Percentiles rank a stretch among this genome's conserved stretches.
Conservation (phyloP, 2,888 invertebrate genomes). For the Cephalotes varians region DNA sequence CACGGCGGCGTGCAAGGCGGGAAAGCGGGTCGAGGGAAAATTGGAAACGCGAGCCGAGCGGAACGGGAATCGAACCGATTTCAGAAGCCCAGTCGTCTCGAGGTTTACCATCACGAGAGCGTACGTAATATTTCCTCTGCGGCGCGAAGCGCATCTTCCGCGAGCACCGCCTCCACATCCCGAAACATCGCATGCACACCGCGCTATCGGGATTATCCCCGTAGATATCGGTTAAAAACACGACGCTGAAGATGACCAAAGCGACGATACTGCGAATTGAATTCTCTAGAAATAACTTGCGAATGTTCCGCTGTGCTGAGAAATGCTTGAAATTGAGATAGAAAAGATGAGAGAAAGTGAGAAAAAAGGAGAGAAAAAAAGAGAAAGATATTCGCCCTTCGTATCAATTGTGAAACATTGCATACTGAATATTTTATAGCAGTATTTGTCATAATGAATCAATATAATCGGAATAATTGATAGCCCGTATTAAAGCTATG, state of each 20-base stretch:
- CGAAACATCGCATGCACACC: conserved; percentile 14
- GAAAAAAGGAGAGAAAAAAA: not conserved
- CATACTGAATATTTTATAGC: not conserved
- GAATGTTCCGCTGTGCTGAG: not conserved
- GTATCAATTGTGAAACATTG: not conserved
- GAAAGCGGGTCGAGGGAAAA: conserved; percentile 57
- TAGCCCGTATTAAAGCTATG: not conserved
- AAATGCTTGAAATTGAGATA: conserved; percentile 6
- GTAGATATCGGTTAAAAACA: conserved; percentile 16
- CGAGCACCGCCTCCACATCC: not conserved
- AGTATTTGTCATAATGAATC: not conserved
- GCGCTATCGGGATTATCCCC: conserved; percentile 23
- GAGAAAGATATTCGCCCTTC: not conserved
- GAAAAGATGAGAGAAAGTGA: not conserved
- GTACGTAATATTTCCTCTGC: conserved; percentile 47
- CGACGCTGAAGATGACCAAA: conserved; percentile 29
- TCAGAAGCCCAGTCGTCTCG: conserved; percentile 45
- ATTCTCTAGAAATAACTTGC: conserved; percentile 10
- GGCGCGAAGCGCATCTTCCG: conserved; percentile 49
- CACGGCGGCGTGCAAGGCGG: conserved; percentile 30
- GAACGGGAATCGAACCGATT: conserved; percentile 65
- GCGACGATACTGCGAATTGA: conserved; percentile 12
- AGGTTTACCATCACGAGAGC: conserved; percentile 54
- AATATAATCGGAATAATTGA: not conserved
- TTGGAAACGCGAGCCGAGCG: conserved; percentile 70